These are phyloP conservation scores for Mugil cephalus DNA, from an alignment of 2,113 vertebrate species.

Conservation along the genomic window DNA sequence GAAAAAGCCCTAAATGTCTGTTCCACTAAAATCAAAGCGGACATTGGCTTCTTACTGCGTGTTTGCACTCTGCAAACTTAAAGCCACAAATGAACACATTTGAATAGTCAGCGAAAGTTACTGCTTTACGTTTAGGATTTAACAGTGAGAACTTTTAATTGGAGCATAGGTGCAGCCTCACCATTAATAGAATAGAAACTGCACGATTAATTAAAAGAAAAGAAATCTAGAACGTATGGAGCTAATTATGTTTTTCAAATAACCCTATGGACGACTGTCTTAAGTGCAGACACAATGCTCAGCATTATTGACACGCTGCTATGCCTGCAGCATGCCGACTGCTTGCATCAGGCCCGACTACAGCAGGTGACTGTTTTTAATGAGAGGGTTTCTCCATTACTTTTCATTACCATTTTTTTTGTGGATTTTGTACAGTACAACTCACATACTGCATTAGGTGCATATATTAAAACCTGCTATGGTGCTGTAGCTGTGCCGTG, in stretches of 20 bases:
- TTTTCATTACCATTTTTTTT: slow-evolving; percentile 7
- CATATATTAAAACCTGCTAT: slow-evolving; percentile 3
- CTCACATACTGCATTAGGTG: slow-evolving; percentile 13
- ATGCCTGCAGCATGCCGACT: slow-evolving; percentile 31
- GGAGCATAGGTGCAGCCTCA: neutral
- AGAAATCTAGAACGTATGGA: neutral
- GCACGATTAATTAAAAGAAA: neutral
- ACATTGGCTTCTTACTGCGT: slow-evolving; percentile 27
- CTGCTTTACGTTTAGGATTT: slow-evolving; percentile 10
- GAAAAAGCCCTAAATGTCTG: slow-evolving; percentile 3
- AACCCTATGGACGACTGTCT: slow-evolving; percentile 8
- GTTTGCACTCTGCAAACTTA: slow-evolving; percentile 21
- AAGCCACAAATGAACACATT: slow-evolving; percentile 33
- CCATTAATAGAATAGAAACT: slow-evolving; percentile 7
- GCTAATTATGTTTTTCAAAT: slow-evolving; percentile 27
- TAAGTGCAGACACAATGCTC: neutral
- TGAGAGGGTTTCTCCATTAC: slow-evolving; percentile 10
- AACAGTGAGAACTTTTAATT: slow-evolving; percentile 32
- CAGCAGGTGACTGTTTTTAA: slow-evolving; percentile 36
- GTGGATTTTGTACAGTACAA: slow-evolving; percentile 9
- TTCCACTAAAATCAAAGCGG: slow-evolving; percentile 1
- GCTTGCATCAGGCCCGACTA: slow-evolving; percentile 31
- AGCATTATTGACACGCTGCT: slow-evolving; percentile 26
- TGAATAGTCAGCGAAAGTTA: slow-evolving; percentile 20
- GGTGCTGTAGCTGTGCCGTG: neutral